phyloP scores from a whole-genome alignment of 2,888 invertebrate species.

The Ganaspis brasiliensis region DNA sequence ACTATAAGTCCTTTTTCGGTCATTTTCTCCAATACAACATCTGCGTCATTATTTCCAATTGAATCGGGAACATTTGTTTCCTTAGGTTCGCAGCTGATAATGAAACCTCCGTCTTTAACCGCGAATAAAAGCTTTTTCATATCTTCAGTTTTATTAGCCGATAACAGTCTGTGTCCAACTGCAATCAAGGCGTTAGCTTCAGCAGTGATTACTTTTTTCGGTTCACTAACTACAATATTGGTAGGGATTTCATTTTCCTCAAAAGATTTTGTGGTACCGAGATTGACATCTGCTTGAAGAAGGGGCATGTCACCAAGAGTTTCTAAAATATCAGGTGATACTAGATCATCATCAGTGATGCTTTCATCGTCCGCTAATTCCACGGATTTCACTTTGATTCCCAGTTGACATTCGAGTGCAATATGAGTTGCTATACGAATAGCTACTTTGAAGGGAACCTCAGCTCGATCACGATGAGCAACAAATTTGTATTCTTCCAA shows the following conservation, averaged over 20 bases:
- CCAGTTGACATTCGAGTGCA: slow-evolving; percentile 81
- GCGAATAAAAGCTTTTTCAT: slow-evolving; percentile 53
- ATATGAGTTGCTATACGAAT: slow-evolving; percentile 80
- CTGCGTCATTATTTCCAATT: slow-evolving; percentile 52
- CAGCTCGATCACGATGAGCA: slow-evolving; percentile 79
- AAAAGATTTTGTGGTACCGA: slow-evolving; percentile 79
- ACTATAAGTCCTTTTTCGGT: slow-evolving; percentile 59
- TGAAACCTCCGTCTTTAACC: slow-evolving; percentile 67
- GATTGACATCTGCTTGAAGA: slow-evolving; percentile 85
- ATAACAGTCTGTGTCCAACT: slow-evolving; percentile 82
- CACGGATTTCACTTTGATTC: slow-evolving; percentile 74
- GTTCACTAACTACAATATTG: slow-evolving; percentile 83
- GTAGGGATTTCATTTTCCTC: slow-evolving; percentile 81
- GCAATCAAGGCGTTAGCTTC: slow-evolving; percentile 82
- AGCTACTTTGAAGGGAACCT: slow-evolving; percentile 68
- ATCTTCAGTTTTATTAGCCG: slow-evolving; percentile 61
- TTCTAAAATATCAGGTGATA: slow-evolving; percentile 83
- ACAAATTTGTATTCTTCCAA: slow-evolving; percentile 83
- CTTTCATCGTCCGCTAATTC: slow-evolving; percentile 71
- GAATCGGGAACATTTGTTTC: slow-evolving; percentile 46
- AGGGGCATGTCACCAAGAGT: slow-evolving; percentile 86
- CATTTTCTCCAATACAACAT: slow-evolving; percentile 70
- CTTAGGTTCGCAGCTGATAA: slow-evolving; percentile 68
- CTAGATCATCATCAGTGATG: slow-evolving; percentile 71
- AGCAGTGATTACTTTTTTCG: slow-evolving; percentile 82